Evolutionary conservation across 2,113 vertebrate genomes (phyloP), one percentile per base, ranked within the genome.

Genomic region (Delphinapterus leucas): DNA sequence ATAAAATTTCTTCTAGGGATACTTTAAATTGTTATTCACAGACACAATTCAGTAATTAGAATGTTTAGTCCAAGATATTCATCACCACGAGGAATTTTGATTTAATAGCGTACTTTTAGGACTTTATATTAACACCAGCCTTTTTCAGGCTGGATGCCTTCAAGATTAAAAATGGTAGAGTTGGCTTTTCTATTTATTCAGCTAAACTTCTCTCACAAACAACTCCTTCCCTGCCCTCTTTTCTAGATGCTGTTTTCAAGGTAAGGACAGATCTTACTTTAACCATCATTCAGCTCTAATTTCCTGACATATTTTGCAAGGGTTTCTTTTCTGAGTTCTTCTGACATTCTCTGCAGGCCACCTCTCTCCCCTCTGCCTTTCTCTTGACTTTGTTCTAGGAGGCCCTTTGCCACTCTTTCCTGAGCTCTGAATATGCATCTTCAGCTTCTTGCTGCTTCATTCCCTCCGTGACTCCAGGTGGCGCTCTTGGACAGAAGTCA

Each of bases 401-500:
- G 11, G 18, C 8, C 17, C 41, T 79, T 82, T n/a, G 1, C 47
- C 3, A 1, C 33, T 31, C 1, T 67, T 80, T 44, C 14, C 41
- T 13, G 63, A 33, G 6, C 58, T 84, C 33, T 21, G 17, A 81
- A 38, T 21, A 8, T 4, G 6, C 3, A 25, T 14, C n/a, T 70
- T 38, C 14, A 1, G 1, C 17, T 82, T 67, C 38, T 86, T 41
- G 28, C n/a, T 76, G 76, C 47, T 67, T 28, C 41, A 1, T 71
- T 36, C 53, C 93, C 68, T 89, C 96, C 84, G 0, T 58, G 55
- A 93, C 96, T 91, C 71, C 77, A 97, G 93, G 86, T 95, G 95
- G 96, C 36, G 26, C 77, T 77, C 13, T 90, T 97, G 80, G 33
- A 95, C 87, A 96, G 58, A 95, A 84, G 44, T 95, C 80, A 70